Percentiles rank a stretch among this genome's conserved stretches.
phyloP scores from a whole-genome alignment of 2,888 invertebrate genomes.

The Dilophus febrilis region DNA sequence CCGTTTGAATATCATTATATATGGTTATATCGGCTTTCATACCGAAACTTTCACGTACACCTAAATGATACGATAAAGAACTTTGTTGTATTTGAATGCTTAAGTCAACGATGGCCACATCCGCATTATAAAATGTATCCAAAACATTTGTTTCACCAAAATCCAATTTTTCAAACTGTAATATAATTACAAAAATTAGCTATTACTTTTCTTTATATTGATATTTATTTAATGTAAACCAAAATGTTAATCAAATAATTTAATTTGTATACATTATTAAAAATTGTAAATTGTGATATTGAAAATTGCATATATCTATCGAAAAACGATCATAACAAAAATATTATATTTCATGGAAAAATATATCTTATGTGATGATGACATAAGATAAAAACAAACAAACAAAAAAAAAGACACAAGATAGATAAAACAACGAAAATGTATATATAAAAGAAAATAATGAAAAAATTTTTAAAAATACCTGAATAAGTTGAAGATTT shows the following conservation, averaged over 20 bases:
- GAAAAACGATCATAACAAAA: neutral
- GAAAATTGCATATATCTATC: neutral
- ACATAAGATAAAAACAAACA: neutral
- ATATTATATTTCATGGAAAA: neutral
- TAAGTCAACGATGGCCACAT: slow-evolving; percentile 90
- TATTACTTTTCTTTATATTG: too few relatives aligned
- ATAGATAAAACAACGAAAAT: too few relatives aligned
- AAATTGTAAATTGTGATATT: neutral
- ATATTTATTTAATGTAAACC: too few relatives aligned
- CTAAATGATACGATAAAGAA: slow-evolving; percentile 87
- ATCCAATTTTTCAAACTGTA: slow-evolving; percentile 89
- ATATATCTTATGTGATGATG: neutral
- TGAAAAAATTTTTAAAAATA: slow-evolving; percentile 33
- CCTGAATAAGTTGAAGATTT: slow-evolving; percentile 68
- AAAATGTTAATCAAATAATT: too few relatives aligned
- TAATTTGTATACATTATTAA: too few relatives aligned
- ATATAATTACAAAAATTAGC: too few relatives aligned
- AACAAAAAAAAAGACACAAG: neutral
- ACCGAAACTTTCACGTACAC: slow-evolving; percentile 91
- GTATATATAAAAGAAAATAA: too few relatives aligned
- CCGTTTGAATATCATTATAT: slow-evolving; percentile 76
- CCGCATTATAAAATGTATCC: slow-evolving; percentile 95
- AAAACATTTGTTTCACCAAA: slow-evolving; percentile 92
- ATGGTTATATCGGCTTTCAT: slow-evolving; percentile 89
- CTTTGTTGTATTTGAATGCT: slow-evolving; percentile 84